Percentiles rank a stretch among this genome's conserved stretches.
phyloP scores from a whole-genome alignment of 2,113 vertebrate species.

The Brachypteracias leptosomus region DNA sequence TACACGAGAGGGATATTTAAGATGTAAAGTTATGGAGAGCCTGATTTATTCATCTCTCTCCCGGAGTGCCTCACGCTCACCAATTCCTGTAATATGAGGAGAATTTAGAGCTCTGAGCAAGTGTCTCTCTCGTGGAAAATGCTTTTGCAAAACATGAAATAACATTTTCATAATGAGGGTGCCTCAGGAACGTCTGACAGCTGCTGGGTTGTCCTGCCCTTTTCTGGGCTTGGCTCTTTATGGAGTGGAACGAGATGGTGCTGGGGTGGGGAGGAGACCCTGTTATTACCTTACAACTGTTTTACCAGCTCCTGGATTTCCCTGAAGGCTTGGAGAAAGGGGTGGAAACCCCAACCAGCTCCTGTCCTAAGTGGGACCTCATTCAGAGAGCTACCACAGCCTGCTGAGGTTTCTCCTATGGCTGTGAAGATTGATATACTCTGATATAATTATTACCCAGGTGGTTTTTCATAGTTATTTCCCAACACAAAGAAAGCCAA shows the following conservation, averaged over 20 bases:
- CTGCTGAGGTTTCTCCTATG: fast-evolving
- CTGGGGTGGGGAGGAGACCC: background rate
- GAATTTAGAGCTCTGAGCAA: constrained; percentile 32
- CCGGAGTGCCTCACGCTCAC: constrained; percentile 17
- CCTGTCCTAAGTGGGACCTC: background rate
- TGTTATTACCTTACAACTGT: background rate
- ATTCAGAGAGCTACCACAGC: background rate
- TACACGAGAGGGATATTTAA: background rate
- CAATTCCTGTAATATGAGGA: constrained; percentile 21
- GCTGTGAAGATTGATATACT: background rate
- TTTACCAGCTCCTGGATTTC: background rate
- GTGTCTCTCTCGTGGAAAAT: constrained; percentile 27
- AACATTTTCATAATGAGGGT: background rate
- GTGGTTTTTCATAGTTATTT: background rate
- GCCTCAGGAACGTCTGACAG: constrained; percentile 49
- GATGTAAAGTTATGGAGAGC: constrained; percentile 24
- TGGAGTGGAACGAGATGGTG: background rate
- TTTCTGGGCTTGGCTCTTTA: background rate
- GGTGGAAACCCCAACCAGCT: background rate
- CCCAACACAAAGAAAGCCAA: background rate
- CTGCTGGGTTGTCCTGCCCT: constrained; percentile 24
- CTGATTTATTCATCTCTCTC: constrained; percentile 45
- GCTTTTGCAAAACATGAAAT: background rate
- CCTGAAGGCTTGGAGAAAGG: background rate
- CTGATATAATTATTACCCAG: background rate